Evolutionary conservation across 2,888 invertebrate genomes (phyloP).

Genomic region (Esperia sulphurella): DNA sequence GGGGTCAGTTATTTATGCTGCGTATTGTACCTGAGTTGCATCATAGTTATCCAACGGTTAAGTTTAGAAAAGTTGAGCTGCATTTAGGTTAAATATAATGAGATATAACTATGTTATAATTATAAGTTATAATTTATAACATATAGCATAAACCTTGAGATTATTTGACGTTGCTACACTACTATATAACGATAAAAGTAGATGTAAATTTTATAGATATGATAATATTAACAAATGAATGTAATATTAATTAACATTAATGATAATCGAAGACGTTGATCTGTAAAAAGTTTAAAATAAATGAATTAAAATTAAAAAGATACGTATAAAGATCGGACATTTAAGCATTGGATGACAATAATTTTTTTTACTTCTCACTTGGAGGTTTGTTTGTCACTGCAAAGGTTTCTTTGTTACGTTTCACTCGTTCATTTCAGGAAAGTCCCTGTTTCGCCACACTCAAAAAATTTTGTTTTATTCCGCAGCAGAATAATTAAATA

Average conservation of each 20-base stretch:
- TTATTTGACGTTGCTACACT: slow-evolving; percentile 40
- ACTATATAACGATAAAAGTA: slow-evolving; percentile 25
- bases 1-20: not conserved
- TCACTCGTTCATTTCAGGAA: not conserved
- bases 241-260: slow-evolving; percentile 22
- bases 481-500: too few species aligned
- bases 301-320: slow-evolving; percentile 47
- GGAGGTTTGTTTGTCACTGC: slow-evolving; percentile 39
- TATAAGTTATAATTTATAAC: too few species aligned
- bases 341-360: slow-evolving; percentile 78
- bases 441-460: too few species aligned
- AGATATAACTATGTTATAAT: slow-evolving; percentile 19
- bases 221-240: slow-evolving; percentile 32
- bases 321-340: slow-evolving; percentile 59
- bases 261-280: slow-evolving; percentile 46
- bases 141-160: slow-evolving; percentile 28
- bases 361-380: slow-evolving; percentile 65
- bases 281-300: slow-evolving; percentile 67
- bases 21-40: not conserved
- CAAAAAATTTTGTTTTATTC: too few species aligned
- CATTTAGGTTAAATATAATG: slow-evolving; percentile 18
- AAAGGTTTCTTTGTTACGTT: slow-evolving; percentile 17
- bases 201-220: slow-evolving; percentile 57
- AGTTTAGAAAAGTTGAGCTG: not conserved
- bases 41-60: not conserved